phyloP scores from a whole-genome alignment of 2,797 vertebrate species.

The Sebastiscus albofasciatus region DNA sequence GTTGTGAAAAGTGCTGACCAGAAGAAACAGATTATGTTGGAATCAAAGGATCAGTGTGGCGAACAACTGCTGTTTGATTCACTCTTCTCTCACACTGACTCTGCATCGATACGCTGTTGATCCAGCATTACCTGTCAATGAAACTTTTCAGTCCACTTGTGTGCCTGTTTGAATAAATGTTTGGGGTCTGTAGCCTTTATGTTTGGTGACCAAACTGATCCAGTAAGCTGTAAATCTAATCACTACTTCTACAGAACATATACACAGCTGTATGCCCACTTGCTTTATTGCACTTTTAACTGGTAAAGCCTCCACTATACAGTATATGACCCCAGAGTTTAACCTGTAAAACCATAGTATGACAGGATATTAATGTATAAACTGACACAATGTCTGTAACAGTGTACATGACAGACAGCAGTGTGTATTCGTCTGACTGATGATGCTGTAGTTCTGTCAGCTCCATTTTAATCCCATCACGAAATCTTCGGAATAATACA shows the following conservation, averaged over 20 bases:
- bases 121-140: conserved; percentile 20
- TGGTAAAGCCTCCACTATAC: conserved; percentile 11
- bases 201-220: conserved; percentile 8
- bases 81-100: conserved; percentile 20
- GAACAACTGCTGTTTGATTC: conserved; percentile 62
- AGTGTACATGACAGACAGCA: not conserved
- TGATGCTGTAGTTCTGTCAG: not conserved
- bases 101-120: conserved; percentile 46
- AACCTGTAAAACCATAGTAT: conserved; percentile 33
- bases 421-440: not conserved
- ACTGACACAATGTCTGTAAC: conserved; percentile 25
- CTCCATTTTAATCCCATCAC: not conserved
- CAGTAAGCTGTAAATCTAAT: conserved; percentile 15
- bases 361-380: conserved; percentile 33
- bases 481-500: not conserved
- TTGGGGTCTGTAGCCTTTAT: not conserved
- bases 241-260: not conserved
- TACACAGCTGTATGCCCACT: conserved; percentile 19
- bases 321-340: conserved; percentile 28
- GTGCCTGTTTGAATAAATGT: conserved; percentile 13
- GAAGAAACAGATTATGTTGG: conserved; percentile 40
- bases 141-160: conserved; percentile 6
- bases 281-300: conserved; percentile 34
- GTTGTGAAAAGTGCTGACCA: conserved; percentile 60
- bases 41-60: conserved; percentile 52